A percentile compares a stretch with the other conserved stretches of the same genome.
Evolutionary conservation across 2,888 invertebrate species (phyloP).

Genomic region (Orchestes rusci): DNA sequence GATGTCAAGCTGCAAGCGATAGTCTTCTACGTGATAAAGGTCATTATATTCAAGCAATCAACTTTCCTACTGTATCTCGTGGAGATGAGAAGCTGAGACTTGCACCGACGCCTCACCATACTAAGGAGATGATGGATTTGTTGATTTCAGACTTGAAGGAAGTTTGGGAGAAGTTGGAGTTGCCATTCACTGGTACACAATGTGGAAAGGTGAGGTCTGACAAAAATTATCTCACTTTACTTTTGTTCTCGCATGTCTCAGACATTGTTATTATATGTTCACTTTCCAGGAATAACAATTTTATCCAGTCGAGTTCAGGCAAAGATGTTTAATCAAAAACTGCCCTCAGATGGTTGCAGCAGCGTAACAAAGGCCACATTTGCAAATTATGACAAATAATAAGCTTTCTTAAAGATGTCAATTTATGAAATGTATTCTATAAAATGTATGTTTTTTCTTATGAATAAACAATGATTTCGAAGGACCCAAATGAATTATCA

Average conservation of each 20-base stretch:
- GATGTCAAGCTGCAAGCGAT: conserved; percentile 77
- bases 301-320: conserved; percentile 51
- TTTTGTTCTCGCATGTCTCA: too few species aligned
- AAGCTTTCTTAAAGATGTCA: too few species aligned
- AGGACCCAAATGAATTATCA: too few species aligned
- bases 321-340: conserved; percentile 51
- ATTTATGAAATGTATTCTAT: too few species aligned
- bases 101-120: conserved; percentile 93
- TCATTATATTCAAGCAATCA: conserved; percentile 97
- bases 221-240: too few species aligned
- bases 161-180: conserved; percentile 72
- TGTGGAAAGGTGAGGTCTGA: conserved; percentile 43
- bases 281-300: conserved; percentile 50
- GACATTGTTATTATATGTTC: background rate
- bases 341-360: conserved; percentile 51
- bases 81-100: conserved; percentile 89
- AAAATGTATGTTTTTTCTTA: too few species aligned
- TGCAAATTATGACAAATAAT: too few species aligned
- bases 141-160: conserved; percentile 70
- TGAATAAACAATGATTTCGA: too few species aligned
- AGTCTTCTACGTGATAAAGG: conserved; percentile 74
- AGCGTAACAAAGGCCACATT: too few species aligned
- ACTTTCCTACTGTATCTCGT: conserved; percentile 91
- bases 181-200: conserved; percentile 57
- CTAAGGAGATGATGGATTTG: conserved; percentile 73